These are phyloP conservation scores for Clepsis dumicolana DNA, from an alignment of 2,888 invertebrate genomes.

Conservation along the genomic window DNA sequence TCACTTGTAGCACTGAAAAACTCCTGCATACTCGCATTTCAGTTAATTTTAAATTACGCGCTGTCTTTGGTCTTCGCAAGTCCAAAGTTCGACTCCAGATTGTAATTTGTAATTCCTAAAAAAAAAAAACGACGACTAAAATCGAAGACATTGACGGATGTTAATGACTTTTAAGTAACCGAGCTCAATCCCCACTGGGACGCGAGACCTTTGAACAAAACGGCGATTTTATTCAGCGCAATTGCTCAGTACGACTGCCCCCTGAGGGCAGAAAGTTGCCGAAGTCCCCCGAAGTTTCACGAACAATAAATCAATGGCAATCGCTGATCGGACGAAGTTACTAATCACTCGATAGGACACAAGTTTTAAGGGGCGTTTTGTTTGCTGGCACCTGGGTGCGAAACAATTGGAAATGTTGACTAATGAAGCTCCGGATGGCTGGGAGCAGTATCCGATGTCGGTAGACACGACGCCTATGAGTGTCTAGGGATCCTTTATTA, in stretches of 20 bases:
- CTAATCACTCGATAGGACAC: conserved; percentile 69
- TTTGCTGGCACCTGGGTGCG: conserved; percentile 14
- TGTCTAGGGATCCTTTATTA: too few species aligned
- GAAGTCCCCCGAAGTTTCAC: conserved; percentile 53
- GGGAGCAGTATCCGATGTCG: background rate
- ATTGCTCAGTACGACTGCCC: conserved; percentile 58
- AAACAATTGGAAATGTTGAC: background rate
- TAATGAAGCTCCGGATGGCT: background rate
- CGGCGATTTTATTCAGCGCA: conserved; percentile 32
- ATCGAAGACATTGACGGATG: background rate
- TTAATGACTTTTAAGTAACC: too few species aligned
- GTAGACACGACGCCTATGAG: background rate
- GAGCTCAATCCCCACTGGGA: background rate
- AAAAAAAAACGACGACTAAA: background rate
- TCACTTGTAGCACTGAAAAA: too few species aligned
- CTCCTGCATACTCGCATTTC: too few species aligned
- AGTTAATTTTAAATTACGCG: too few species aligned
- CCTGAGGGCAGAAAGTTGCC: conserved; percentile 56
- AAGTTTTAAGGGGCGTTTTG: conserved; percentile 55
- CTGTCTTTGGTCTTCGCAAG: too few species aligned
- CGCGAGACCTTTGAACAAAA: conserved; percentile 9
- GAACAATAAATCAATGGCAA: conserved; percentile 84
- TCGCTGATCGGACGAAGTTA: conserved; percentile 80
- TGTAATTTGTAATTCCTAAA: background rate
- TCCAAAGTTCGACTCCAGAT: too few species aligned